Conservation (phyloP, 2,113 vertebrate genomes). For the Ovibos moschatus region DNA sequence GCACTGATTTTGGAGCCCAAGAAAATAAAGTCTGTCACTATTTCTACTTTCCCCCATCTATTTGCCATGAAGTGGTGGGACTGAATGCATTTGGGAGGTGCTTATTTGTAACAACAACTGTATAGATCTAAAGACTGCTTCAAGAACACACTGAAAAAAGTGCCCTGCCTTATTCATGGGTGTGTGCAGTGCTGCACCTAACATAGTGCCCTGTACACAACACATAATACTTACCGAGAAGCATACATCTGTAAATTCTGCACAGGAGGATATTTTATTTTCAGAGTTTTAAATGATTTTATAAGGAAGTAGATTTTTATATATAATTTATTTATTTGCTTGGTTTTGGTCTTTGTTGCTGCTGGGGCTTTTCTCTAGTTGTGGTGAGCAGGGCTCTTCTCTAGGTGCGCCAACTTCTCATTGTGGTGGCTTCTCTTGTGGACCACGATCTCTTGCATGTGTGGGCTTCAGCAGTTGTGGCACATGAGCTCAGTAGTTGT, state of each 20-base stretch:
- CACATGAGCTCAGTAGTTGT: not conserved
- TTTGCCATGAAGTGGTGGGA: not conserved
- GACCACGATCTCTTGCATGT: not conserved
- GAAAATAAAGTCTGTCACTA: not conserved
- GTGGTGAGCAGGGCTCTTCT: not conserved
- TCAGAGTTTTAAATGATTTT: not conserved
- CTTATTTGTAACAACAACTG: not conserved
- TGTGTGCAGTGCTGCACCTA: too few species aligned
- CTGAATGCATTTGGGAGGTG: not conserved
- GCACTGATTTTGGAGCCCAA: not conserved
- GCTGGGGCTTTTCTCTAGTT: not conserved
- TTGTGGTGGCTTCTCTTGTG: not conserved
- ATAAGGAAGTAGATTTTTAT: not conserved
- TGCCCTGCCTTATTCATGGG: not conserved
- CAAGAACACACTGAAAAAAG: not conserved
- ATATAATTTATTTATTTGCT: not conserved
- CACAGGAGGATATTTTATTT: not conserved
- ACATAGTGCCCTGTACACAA: not conserved
- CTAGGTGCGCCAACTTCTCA: not conserved
- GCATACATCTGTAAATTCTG: not conserved
- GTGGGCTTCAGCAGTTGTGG: rapidly evolving
- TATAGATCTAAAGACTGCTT: not conserved
- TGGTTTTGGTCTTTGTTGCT: not conserved
- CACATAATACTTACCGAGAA: not conserved
- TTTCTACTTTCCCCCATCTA: not conserved